Base-by-base conservation (phyloP, 2,113 vertebrate species). In the Cnemophilus loriae region DNA sequence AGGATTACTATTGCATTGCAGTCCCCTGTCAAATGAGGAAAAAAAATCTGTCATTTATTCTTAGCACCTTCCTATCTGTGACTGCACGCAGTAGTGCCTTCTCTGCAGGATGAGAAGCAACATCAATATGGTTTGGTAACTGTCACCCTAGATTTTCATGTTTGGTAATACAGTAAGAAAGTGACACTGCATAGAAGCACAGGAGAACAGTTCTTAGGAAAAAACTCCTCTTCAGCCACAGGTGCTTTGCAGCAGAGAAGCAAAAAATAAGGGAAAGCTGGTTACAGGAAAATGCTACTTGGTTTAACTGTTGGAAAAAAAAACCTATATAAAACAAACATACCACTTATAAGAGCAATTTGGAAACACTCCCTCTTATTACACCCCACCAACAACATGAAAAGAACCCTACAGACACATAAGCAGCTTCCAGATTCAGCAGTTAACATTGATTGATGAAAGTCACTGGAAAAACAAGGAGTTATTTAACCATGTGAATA, bases 221-320 rank as follows among this genome's bases (percentile, higher is more conserved):
- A 91, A 78, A 88, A 71, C 88, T 94, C 90, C 87, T 96, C 95
- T 97, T 98, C 96, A 92, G 87, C 74, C 77, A 96, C 71, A 84
- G 60, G 85, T 71, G 74, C 55, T 95, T 96, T 95, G 74, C 76
- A 95, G 89, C 79, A 96, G 93, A 92, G 85, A 97, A 87, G 79
- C 76, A 97, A 97, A 96, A 97, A 87, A 42, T 60, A 90, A 93
- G 57, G 79, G 47, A 87, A 94, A 93, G 61, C 39, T 90, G 90
- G 81, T 92, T 55, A 92, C 69, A 91, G 64, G 92, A 90, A 93
- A 94, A 97, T 13, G 32, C 77, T 95, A 93, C n/a, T 42, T 85
- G 79, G 39, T 81, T 80, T 91, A 96, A 80, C 87, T 87, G 88
- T 13, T 71, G 85, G 14, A 42, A 73, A 95, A 93, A 53, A 41